Evolutionary conservation across 2,888 invertebrate species (phyloP), one percentile per base, ranked within the genome.

Genomic region (Drosophila mulleri): DNA sequence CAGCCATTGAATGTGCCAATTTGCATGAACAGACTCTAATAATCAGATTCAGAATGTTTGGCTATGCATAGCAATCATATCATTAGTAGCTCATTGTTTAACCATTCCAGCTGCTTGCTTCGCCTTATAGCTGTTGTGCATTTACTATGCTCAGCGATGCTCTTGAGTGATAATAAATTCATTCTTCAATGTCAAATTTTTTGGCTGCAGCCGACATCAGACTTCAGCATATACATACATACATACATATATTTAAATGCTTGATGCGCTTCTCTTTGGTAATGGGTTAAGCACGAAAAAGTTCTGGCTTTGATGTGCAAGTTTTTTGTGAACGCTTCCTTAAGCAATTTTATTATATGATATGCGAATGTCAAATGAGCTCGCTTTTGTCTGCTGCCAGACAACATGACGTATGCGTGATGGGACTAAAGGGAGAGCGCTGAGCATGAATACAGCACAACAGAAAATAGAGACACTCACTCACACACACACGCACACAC

Each of bases 361-460:
- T 79, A 75, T 75, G 75, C 62, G 75, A 65, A 78, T 80, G 65
- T 45, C 62, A 67, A 70, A 74, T 54, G 48, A 62, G 52, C 50
- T 50, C 54, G 29, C 26, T 41, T 50, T 42, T 64, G 74, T 77
- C 57, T 41, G 67, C 60, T 48, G 23, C 39, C 60, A 72, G 73
- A 71, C 73, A 67, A 76, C 75, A 67, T 87, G 84, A 76, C 71
- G 83, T 78, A 75, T 80, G 73, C 75, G 56, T 75, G 72, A 83
- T 72, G 54, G 3, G 26, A 72, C 12, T 18, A 50, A 77, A 67
- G 48, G 64, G 62, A 78, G 58, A 69, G 63, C 60, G 60, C 45
- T 58, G 45, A 69, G 62, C 45, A 32, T 23, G 63, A 63, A 63
- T 29, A 45, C 42, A 42, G 4, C 58, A 65, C 35, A 60, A 29